Conservation (phyloP, 2,888 invertebrate genomes). For the Pocota personata region DNA sequence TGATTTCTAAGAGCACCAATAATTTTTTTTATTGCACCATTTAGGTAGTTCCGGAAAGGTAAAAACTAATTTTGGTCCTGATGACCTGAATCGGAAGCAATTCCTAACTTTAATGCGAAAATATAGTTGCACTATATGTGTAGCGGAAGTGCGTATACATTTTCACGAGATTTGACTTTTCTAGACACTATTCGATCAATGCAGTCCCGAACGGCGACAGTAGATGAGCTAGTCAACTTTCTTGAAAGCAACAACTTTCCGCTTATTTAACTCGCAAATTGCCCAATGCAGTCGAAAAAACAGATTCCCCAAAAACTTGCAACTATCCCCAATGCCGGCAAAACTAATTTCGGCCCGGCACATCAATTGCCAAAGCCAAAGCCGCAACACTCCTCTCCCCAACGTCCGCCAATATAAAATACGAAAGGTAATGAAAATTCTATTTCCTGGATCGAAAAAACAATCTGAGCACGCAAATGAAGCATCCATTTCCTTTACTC, state of each 20-base stretch:
- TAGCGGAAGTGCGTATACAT: no score
- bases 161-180: no score
- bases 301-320: neutral
- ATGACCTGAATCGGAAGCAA: no score
- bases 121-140: no score
- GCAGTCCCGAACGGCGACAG: no score
- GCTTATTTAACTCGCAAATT: neutral
- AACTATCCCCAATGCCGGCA: neutral
- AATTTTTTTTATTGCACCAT: no score
- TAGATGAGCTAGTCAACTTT: no score
- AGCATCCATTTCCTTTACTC: constrained; percentile 65
- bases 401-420: constrained; percentile 22
- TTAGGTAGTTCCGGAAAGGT: no score
- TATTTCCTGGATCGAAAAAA: constrained; percentile 47
- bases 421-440: constrained; percentile 59
- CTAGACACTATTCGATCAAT: no score
- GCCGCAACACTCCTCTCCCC: neutral
- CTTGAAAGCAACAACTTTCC: neutral
- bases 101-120: no score
- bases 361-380: neutral
- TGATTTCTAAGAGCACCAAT: no score
- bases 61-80: no score
- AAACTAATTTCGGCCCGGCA: neutral
- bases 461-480: constrained; percentile 60
- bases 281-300: neutral